A percentile compares a stretch with the other conserved stretches of the same genome.
phyloP scores from a whole-genome alignment of 2,888 invertebrate species.

The Tinea semifulvella region DNA sequence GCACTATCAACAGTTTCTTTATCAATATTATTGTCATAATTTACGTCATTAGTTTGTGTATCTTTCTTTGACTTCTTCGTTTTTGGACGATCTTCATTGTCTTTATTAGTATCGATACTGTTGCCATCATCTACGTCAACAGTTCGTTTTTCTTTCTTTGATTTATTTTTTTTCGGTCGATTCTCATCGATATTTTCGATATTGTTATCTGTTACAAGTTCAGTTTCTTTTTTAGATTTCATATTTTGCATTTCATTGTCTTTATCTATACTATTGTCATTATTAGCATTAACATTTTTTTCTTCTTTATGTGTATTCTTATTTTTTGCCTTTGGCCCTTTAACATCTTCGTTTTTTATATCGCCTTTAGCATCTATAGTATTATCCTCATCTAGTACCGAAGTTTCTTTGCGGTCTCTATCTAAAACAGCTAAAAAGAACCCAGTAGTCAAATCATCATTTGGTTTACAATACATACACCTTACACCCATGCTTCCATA shows the following conservation, averaged over 20 bases:
- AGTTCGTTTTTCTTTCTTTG: not conserved
- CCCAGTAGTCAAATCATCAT: slow-evolving; percentile 86
- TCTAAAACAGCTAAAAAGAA: slow-evolving; percentile 95
- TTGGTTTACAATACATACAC: slow-evolving; percentile 82
- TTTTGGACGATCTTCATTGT: slow-evolving; percentile 14
- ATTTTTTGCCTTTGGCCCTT: no score
- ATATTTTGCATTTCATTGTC: no score
- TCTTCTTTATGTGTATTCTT: not conserved
- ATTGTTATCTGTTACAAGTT: no score
- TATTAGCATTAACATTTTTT: not conserved
- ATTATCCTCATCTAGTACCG: not conserved
- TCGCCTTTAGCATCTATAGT: not conserved
- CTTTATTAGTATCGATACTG: no score
- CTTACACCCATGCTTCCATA: slow-evolving; percentile 73
- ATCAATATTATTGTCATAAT: not conserved
- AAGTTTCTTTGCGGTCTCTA: slow-evolving; percentile 53
- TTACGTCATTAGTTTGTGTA: not conserved
- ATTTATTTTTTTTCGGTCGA: not conserved
- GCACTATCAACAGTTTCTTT: slow-evolving; percentile 15
- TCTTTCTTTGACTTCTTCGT: not conserved
- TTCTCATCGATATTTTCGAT: not conserved
- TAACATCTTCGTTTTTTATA: slow-evolving; percentile 17
- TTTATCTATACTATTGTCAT: no score
- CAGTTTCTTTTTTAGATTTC: no score
- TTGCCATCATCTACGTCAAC: no score